These are phyloP conservation scores for Ectropis crepuscularia DNA, from an alignment of 2,888 invertebrate genomes.

Conservation along the genomic window DNA sequence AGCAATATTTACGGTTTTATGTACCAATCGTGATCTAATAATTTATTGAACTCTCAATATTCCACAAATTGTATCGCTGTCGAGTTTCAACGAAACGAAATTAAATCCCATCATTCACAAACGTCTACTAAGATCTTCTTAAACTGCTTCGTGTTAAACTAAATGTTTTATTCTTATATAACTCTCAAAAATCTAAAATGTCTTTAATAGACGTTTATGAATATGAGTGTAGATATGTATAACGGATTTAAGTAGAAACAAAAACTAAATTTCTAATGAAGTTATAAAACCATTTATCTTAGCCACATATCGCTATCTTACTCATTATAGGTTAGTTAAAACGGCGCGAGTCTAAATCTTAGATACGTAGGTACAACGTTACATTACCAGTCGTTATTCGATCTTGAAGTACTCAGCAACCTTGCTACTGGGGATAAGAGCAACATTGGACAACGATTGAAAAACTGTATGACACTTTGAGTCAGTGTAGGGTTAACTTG, in stretches of 20 bases:
- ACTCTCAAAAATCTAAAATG: too few relatives aligned
- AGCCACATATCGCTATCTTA: conserved; percentile 50
- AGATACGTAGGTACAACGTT: conserved; percentile 50
- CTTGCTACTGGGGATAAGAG: conserved; percentile 5
- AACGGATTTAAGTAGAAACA: not conserved
- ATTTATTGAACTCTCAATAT: too few relatives aligned
- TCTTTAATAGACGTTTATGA: too few relatives aligned
- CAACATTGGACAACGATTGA: not conserved
- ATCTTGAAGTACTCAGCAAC: conserved; percentile 46
- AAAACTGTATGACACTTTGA: too few relatives aligned
- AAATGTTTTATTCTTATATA: too few relatives aligned
- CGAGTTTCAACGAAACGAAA: not conserved
- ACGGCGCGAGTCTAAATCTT: conserved; percentile 48
- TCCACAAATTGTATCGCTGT: too few relatives aligned
- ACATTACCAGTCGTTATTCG: conserved; percentile 62
- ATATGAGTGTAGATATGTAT: not conserved
- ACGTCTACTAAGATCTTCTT: conserved; percentile 12
- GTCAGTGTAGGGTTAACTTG: too few relatives aligned
- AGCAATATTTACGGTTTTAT: conserved; percentile 54
- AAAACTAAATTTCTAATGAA: not conserved
- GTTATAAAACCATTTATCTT: conserved; percentile 27
- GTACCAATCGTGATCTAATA: conserved; percentile 44
- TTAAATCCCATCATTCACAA: not conserved
- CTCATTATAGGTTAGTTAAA: conserved; percentile 31
- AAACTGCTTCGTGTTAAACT: too few relatives aligned